phyloP scores from a whole-genome alignment of 2,113 vertebrate genomes.

The Phalacrocorax aristotelis region DNA sequence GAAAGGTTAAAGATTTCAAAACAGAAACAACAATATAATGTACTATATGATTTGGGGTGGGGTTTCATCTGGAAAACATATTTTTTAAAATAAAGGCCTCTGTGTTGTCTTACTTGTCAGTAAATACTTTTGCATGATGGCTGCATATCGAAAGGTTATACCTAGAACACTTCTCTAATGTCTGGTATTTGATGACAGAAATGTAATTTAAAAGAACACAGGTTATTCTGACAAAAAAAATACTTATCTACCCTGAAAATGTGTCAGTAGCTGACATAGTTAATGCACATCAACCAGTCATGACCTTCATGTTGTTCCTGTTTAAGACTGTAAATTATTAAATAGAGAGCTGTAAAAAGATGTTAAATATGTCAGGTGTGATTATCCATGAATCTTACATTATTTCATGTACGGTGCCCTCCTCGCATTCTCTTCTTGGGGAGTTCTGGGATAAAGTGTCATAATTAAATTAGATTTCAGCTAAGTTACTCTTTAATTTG shows the following conservation, averaged over 20 bases:
- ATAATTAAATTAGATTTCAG: neutral
- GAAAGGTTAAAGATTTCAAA: neutral
- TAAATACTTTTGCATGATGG: neutral
- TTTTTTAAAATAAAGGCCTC: neutral
- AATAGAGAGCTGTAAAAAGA: neutral
- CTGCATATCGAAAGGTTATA: neutral
- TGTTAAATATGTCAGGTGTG: neutral
- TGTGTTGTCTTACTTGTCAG: neutral
- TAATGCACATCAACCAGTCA: neutral
- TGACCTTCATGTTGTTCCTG: neutral
- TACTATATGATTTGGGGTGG: neutral
- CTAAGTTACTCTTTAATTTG: neutral
- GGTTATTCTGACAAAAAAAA: neutral
- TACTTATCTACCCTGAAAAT: neutral
- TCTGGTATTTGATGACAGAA: neutral
- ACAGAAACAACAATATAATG: neutral
- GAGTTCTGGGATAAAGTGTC: neutral
- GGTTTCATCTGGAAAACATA: neutral
- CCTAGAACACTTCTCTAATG: neutral
- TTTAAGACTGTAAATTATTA: neutral
- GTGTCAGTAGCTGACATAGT: neutral
- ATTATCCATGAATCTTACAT: neutral
- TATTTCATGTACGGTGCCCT: neutral
- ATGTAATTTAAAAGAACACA: neutral
- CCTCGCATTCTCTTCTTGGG: neutral